Evolutionary conservation across 2,797 vertebrate species (phyloP).

Genomic region (Coregonus sp.): DNA sequence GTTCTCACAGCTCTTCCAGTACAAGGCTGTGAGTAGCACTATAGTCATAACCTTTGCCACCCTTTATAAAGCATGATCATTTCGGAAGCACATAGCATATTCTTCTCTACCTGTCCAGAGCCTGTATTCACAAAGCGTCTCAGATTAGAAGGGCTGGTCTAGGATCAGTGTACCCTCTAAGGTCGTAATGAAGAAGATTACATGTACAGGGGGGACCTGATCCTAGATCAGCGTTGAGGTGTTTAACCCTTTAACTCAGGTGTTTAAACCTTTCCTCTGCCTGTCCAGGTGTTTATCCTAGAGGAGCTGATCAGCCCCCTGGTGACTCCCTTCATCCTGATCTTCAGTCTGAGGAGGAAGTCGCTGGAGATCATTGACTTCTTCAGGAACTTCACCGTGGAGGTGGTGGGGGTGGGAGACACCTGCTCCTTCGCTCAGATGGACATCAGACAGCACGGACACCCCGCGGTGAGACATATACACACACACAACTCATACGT

Average conservation of each 20-base stretch:
- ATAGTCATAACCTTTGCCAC: background rate
- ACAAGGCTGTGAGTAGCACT: conserved; percentile 91
- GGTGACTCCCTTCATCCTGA: conserved; percentile 94
- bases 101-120: background rate
- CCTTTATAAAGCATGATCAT: background rate
- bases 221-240: background rate
- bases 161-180: too few relatives aligned
- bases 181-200: too few relatives aligned
- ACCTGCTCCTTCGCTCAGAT: conserved; percentile 99
- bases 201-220: background rate
- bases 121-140: background rate
- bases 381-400: conserved; percentile 97
- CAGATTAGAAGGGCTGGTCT: background rate
- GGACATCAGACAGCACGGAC: conserved; percentile 96
- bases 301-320: conserved; percentile 96
- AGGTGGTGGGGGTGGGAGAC: conserved; percentile 94
- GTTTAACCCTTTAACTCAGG: background rate
- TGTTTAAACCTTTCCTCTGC: background rate
- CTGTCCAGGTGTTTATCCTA: conserved; percentile 89
- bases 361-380: conserved; percentile 98
- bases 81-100: background rate
- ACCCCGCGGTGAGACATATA: conserved; percentile 82
- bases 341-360: conserved; percentile 91
- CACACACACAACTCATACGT: too few relatives aligned
- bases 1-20: conserved; percentile 98